A percentile compares a stretch with the other conserved stretches of the same genome.
These are phyloP conservation scores for Alligator sinensis DNA, from an alignment of 2,113 vertebrate species.

Conservation along the genomic window DNA sequence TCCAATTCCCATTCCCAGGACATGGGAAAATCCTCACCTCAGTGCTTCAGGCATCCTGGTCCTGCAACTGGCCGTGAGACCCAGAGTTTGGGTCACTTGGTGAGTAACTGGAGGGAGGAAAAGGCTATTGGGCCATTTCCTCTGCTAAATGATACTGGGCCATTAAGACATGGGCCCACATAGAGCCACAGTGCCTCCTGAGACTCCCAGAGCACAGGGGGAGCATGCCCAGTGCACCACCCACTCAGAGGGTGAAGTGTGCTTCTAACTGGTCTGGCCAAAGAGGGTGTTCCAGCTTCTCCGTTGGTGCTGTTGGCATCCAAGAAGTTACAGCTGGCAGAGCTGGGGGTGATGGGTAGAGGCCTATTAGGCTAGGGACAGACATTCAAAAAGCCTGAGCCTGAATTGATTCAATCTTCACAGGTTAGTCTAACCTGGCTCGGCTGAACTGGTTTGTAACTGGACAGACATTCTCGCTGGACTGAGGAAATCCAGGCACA, in stretches of 20 bases:
- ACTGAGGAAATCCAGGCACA: no score
- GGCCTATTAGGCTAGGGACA: background rate
- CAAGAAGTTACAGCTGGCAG: background rate
- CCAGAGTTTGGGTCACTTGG: rapidly evolving
- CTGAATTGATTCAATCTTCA: no score
- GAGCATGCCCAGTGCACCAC: background rate
- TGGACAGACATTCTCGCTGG: no score
- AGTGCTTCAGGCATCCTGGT: background rate
- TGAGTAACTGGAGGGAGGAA: background rate
- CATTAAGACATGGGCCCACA: background rate
- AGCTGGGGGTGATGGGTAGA: background rate
- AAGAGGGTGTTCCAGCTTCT: background rate
- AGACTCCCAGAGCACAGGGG: background rate
- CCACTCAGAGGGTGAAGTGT: background rate
- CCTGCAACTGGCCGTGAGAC: background rate
- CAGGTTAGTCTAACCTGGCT: no score
- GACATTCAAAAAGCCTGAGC: no score
- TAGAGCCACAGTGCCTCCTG: background rate
- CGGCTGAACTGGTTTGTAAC: no score
- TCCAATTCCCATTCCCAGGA: background rate
- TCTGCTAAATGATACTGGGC: background rate
- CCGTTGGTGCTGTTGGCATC: background rate
- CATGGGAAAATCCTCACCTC: no score
- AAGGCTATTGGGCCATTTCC: background rate
- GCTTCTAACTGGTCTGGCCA: background rate